Percentiles rank a stretch among this genome's conserved stretches.
Evolutionary conservation across 35 echinoderm and acorn worm species (phyloP).

Genomic region (Amphiura filiformis): DNA sequence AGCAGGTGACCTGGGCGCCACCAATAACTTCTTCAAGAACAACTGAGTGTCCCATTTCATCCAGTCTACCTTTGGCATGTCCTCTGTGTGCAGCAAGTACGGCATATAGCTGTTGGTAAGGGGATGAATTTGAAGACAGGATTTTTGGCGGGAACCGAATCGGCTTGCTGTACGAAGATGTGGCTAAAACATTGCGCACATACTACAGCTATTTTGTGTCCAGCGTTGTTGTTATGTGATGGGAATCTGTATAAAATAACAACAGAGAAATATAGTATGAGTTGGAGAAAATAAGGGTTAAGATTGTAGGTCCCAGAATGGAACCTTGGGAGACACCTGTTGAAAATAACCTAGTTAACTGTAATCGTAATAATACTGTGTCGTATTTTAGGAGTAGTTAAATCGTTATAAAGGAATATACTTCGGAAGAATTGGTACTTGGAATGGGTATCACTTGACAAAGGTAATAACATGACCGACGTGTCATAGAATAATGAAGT

Average conservation of each 20-base stretch:
- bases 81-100: slow-evolving; percentile 35
- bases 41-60: slow-evolving; percentile 23
- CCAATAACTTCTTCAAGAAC: slow-evolving; percentile 22
- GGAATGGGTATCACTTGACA: no score
- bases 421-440: no score
- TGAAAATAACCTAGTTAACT: no score
- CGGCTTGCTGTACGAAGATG: slow-evolving; percentile 47
- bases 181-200: slow-evolving; percentile 60
- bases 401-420: no score
- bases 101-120: slow-evolving; percentile 52
- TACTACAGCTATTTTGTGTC: slow-evolving; percentile 22
- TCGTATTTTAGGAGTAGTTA: no score
- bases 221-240: slow-evolving; percentile 9
- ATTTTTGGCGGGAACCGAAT: slow-evolving; percentile 39
- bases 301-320: no score
- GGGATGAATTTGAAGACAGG: slow-evolving; percentile 43
- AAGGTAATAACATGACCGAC: no score
- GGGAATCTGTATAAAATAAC: slow-evolving; percentile 18
- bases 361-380: no score
- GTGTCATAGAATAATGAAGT: no score
- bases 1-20: not conserved
- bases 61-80: slow-evolving; percentile 16
- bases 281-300: not conserved
- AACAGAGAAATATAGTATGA: not conserved
- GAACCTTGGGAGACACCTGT: no score